Conservation (phyloP, 2,888 invertebrate genomes). For the Orthonychiurus folsomi region DNA sequence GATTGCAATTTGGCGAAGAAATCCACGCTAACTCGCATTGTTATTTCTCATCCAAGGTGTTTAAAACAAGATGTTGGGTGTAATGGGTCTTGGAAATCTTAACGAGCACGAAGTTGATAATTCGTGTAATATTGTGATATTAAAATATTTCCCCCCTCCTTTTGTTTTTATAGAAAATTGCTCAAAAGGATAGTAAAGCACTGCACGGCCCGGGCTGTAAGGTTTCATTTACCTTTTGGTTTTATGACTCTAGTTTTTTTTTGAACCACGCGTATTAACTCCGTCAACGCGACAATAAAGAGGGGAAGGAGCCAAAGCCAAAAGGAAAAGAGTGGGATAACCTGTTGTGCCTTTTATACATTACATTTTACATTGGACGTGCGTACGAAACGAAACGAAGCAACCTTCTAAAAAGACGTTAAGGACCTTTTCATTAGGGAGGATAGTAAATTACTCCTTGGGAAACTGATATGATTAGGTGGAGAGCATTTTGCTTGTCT, state of each 20-base stretch:
- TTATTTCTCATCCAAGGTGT: not conserved
- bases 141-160: not conserved
- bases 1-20: not conserved
- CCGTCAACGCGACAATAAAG: not conserved
- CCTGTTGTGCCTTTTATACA: not conserved
- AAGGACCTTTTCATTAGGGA: not conserved
- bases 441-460: not conserved
- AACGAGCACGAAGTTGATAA: not conserved
- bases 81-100: not conserved
- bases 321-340: not conserved
- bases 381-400: no score
- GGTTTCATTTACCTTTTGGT: not conserved
- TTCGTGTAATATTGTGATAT: constrained; percentile 1
- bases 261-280: not conserved
- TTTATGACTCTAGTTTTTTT: not conserved
- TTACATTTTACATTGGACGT: no score
- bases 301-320: no score
- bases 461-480: constrained; percentile 1
- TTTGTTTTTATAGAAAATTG: not conserved
- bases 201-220: not conserved
- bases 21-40: not conserved
- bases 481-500: not conserved
- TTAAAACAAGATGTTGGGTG: not conserved
- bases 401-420: no score
- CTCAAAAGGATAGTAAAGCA: not conserved